These are phyloP conservation scores for Phymastichus coffea DNA, from an alignment of 1,140 invertebrate species.

Conservation along the genomic window DNA sequence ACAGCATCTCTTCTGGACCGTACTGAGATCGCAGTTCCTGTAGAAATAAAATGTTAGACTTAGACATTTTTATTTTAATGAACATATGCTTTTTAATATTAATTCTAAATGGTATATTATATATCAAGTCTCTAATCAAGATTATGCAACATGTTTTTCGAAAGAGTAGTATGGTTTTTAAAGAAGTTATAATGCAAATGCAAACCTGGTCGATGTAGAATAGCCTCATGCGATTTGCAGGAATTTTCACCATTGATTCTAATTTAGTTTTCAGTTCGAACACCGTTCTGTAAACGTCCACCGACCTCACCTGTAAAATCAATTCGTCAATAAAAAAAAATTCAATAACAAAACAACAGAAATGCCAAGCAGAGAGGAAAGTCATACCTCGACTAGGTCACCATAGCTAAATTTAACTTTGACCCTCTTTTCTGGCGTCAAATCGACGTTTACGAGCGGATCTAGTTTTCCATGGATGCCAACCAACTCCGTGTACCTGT, in stretches of 20 bases:
- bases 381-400: constrained; percentile 66
- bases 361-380: constrained; percentile 11
- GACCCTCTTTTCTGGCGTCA: constrained; percentile 81
- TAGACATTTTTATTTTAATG: not conserved
- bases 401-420: constrained; percentile 81
- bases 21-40: constrained; percentile 62
- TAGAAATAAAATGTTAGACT: constrained; percentile 43
- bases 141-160: too few species aligned
- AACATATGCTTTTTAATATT: not conserved
- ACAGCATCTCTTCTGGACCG: constrained; percentile 84
- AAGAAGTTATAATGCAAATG: too few species aligned
- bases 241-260: constrained; percentile 76
- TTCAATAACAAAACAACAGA: not conserved
- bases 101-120: not conserved
- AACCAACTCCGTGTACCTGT: constrained; percentile 79
- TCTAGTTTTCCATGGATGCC: constrained; percentile 82
- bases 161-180: too few species aligned
- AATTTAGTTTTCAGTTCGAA: constrained; percentile 77
- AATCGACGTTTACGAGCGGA: constrained; percentile 81
- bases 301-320: constrained; percentile 60
- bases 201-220: constrained; percentile 82
- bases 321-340: not conserved
- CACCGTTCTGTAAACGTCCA: constrained; percentile 76
- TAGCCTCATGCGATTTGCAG: constrained; percentile 79
- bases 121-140: too few species aligned